phyloP scores from a whole-genome alignment of 2,113 vertebrate genomes.

The Sapayoa aenigma region DNA sequence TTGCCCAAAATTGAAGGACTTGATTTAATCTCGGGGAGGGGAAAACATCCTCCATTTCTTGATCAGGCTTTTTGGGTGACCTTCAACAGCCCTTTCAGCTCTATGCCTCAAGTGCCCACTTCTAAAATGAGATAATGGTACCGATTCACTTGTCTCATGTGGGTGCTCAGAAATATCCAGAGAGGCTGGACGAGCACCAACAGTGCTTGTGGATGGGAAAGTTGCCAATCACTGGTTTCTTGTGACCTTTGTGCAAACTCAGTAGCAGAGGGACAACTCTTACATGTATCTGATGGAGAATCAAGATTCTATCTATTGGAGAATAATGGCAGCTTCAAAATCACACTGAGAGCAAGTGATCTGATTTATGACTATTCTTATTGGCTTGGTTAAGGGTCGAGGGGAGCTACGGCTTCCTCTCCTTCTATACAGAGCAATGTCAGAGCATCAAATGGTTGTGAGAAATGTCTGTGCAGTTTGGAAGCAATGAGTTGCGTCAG shows the following conservation, averaged over 20 bases:
- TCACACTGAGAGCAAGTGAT: neutral
- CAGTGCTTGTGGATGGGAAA: neutral
- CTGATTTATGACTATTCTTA: neutral
- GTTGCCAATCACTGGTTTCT: neutral
- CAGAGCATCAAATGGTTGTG: neutral
- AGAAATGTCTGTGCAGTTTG: neutral
- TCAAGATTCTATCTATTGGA: neutral
- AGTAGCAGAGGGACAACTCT: neutral
- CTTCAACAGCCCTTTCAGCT: neutral
- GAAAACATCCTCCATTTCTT: neutral
- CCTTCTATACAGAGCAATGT: neutral
- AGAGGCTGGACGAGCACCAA: neutral
- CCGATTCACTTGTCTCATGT: accelerated
- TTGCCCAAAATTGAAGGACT: neutral
- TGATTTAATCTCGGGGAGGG: neutral
- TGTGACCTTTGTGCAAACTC: neutral
- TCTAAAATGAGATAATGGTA: neutral
- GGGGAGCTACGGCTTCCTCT: neutral
- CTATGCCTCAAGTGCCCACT: neutral
- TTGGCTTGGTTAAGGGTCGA: neutral
- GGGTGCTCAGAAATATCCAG: neutral
- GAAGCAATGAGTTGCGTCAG: neutral
- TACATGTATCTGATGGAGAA: neutral
- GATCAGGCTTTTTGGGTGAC: neutral
- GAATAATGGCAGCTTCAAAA: neutral